A percentile compares a stretch with the other conserved stretches of the same genome.
Evolutionary conservation across 2,113 vertebrate species (phyloP).

Genomic region (Catagonus wagneri): DNA sequence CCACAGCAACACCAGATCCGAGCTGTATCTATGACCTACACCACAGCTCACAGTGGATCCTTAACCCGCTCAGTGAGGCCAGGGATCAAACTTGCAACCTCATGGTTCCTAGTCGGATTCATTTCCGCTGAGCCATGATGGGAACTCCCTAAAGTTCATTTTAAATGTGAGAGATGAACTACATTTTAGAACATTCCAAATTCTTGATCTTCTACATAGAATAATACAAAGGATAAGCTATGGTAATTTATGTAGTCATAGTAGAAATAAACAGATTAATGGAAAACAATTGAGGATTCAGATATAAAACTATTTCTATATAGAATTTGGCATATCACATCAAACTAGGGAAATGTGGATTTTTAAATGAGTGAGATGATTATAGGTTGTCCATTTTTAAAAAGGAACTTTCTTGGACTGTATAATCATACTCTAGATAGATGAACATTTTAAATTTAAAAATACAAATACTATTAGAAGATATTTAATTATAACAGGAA

Average conservation of each 20-base stretch:
- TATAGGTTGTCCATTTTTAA: not conserved
- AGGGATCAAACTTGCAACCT: no score
- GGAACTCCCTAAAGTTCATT: constrained; percentile 22
- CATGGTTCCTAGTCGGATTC: no score
- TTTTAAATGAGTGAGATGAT: constrained; percentile 5
- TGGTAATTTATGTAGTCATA: not conserved
- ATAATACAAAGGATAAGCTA: not conserved
- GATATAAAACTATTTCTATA: not conserved
- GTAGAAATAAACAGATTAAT: not conserved
- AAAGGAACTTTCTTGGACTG: not conserved
- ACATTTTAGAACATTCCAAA: not conserved
- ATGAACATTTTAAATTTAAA: constrained; percentile 14
- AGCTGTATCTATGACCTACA: no score
- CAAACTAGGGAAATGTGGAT: not conserved
- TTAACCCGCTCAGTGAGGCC: no score
- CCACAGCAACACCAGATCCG: no score
- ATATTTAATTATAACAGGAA: not conserved
- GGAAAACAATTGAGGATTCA: not conserved
- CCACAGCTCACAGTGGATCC: no score
- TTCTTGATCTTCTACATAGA: not conserved
- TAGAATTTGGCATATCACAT: not conserved
- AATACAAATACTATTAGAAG: not conserved
- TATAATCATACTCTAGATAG: not conserved
- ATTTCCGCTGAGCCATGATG: no score
- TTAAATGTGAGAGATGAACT: not conserved